Percentiles rank a stretch among this genome's conserved stretches.
These are phyloP conservation scores for Chironomus riparius DNA, from an alignment of 2,888 invertebrate genomes.

Conservation along the genomic window DNA sequence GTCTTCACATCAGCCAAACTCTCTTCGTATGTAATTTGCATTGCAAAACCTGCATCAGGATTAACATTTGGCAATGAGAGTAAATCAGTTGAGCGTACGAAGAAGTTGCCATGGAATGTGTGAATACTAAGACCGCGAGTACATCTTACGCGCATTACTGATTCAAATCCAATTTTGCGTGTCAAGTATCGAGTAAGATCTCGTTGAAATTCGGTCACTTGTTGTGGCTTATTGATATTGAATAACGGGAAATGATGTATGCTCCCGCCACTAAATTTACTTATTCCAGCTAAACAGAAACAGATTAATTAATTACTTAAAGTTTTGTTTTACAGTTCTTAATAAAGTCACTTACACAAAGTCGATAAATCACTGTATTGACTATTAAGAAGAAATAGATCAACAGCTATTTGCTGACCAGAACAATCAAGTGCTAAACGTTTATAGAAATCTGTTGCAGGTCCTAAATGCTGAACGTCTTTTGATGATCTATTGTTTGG, in stretches of 20 bases:
- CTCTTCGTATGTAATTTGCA: constrained; percentile 95
- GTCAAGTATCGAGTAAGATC: constrained; percentile 82
- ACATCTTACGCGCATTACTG: constrained; percentile 94
- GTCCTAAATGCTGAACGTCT: constrained; percentile 80
- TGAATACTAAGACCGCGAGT: constrained; percentile 89
- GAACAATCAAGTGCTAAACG: constrained; percentile 92
- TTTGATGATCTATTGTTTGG: constrained; percentile 73
- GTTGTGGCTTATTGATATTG: constrained; percentile 57
- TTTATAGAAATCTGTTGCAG: constrained; percentile 97
- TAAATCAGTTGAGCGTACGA: constrained; percentile 94
- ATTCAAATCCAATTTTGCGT: constrained; percentile 96
- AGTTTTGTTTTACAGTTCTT: background rate
- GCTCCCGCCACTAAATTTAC: constrained; percentile 90
- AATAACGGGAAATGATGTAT: constrained; percentile 89
- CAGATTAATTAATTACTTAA: constrained; percentile 23
- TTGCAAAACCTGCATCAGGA: constrained; percentile 95
- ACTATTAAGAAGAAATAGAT: constrained; percentile 86
- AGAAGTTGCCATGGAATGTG: constrained; percentile 99
- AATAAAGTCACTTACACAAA: constrained; percentile 59
- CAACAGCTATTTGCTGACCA: constrained; percentile 91
- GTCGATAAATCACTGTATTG: constrained; percentile 93
- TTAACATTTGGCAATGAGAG: constrained; percentile 94
- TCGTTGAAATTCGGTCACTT: constrained; percentile 64
- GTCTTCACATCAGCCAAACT: constrained; percentile 73
- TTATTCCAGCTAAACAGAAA: constrained; percentile 62